Evolutionary conservation across 30 jellyfish, hydroid and myxozoan genomes (phyloP).

Genomic region (Cassiopea andromeda): DNA sequence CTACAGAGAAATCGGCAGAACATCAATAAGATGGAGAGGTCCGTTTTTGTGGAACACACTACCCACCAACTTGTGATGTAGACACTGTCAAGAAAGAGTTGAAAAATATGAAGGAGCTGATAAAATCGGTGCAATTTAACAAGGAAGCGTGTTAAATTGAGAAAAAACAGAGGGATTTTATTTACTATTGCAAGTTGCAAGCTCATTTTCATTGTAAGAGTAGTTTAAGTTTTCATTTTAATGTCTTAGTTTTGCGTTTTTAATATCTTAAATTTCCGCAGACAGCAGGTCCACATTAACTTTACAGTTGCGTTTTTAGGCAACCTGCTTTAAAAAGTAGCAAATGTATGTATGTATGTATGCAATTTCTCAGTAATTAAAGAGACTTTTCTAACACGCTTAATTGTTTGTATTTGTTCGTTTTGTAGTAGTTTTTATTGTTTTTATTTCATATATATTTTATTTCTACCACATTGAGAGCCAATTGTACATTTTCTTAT

Average conservation of each 20-base stretch:
- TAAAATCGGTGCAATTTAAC: constrained; percentile 34
- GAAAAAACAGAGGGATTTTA: constrained; percentile 29
- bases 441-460: too few species aligned
- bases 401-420: too few species aligned
- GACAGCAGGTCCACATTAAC: background rate
- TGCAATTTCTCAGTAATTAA: too few species aligned
- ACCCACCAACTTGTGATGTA: constrained; percentile 29
- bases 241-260: background rate
- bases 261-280: background rate
- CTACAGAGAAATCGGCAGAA: constrained; percentile 37
- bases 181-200: background rate
- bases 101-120: constrained; percentile 54
- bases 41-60: constrained; percentile 49
- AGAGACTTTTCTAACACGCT: too few species aligned
- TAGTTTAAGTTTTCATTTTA: too few species aligned
- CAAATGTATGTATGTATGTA: background rate
- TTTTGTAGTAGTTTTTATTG: too few species aligned
- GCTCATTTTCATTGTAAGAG: background rate
- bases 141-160: constrained; percentile 9
- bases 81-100: constrained; percentile 58
- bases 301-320: background rate
- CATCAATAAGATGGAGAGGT: constrained; percentile 39
- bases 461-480: too few species aligned
- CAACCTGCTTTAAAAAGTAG: too few species aligned
- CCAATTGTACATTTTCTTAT: too few species aligned